phyloP scores from a whole-genome alignment of 92 coral and sea anemone species.

The Porites divaricata region DNA sequence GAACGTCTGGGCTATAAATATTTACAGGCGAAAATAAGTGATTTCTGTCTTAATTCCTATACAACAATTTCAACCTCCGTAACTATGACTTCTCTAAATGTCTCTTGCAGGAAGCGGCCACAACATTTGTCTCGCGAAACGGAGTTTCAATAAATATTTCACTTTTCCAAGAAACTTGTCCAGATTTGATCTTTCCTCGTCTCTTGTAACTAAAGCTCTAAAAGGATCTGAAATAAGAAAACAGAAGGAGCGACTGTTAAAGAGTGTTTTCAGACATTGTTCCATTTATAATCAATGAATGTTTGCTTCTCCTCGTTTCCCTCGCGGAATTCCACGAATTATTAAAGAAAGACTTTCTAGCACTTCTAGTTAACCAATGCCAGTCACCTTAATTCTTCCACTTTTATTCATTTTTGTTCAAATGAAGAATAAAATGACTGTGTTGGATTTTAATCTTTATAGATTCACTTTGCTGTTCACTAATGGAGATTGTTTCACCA shows the following conservation, averaged over 20 bases:
- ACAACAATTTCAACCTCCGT: conserved; percentile 44
- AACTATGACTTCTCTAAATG: neutral
- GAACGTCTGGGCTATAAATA: conserved; percentile 22
- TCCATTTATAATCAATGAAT: no score
- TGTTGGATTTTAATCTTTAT: no score
- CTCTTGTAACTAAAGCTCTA: conserved; percentile 30
- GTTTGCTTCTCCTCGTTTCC: no score
- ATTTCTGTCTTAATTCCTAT: conserved; percentile 27
- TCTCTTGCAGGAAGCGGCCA: conserved; percentile 23
- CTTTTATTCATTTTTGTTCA: no score
- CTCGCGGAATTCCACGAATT: no score
- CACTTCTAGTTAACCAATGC: no score
- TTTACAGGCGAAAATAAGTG: conserved; percentile 24
- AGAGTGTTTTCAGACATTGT: no score
- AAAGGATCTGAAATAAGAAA: conserved; percentile 17
- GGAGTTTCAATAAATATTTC: conserved; percentile 51
- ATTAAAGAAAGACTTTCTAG: no score
- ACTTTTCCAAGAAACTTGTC: conserved; percentile 45
- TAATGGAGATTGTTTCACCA: no score
- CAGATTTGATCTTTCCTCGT: conserved; percentile 46
- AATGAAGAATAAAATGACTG: no score
- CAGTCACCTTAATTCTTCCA: no score
- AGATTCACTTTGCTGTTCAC: no score
- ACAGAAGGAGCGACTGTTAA: neutral
- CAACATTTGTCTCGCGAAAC: conserved; percentile 25